Conservation (phyloP, 2,888 invertebrate species). For the Drosophila silvestris region DNA sequence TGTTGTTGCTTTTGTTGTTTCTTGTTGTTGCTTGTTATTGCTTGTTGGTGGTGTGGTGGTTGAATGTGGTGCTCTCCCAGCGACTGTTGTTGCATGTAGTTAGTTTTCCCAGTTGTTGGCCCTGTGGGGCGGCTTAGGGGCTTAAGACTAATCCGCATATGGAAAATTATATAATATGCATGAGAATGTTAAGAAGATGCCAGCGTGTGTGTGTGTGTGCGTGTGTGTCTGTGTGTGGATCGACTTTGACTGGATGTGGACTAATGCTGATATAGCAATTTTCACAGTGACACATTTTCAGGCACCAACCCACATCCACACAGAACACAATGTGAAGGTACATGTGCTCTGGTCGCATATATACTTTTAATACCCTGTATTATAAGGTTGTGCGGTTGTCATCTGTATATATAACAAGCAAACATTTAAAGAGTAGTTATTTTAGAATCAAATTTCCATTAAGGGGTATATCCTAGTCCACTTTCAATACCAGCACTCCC, state of each 20-base stretch:
- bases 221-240: conserved; percentile 17
- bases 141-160: conserved; percentile 75
- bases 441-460: neutral
- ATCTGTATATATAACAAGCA: too few relatives aligned
- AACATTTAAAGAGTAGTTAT: neutral
- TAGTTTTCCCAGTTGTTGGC: conserved; percentile 43
- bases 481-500: neutral
- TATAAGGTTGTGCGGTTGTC: neutral
- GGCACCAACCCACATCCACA: conserved; percentile 1
- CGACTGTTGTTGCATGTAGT: conserved; percentile 30
- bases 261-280: conserved; percentile 67
- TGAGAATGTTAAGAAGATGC: conserved; percentile 31
- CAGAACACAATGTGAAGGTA: neutral
- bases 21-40: conserved; percentile 20
- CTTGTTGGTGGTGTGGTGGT: conserved; percentile 7
- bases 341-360: conserved; percentile 5
- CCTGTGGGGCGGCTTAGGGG: conserved; percentile 54
- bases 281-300: conserved; percentile 65
- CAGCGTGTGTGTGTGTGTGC: conserved; percentile 1
- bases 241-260: conserved; percentile 37
- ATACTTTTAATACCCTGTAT: neutral
- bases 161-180: conserved; percentile 77
- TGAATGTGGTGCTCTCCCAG: neutral
- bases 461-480: neutral
- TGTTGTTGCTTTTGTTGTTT: conserved; percentile 19